These are phyloP conservation scores for Leptarthrus brevirostris DNA, from an alignment of 2,888 invertebrate genomes.

Conservation along the genomic window DNA sequence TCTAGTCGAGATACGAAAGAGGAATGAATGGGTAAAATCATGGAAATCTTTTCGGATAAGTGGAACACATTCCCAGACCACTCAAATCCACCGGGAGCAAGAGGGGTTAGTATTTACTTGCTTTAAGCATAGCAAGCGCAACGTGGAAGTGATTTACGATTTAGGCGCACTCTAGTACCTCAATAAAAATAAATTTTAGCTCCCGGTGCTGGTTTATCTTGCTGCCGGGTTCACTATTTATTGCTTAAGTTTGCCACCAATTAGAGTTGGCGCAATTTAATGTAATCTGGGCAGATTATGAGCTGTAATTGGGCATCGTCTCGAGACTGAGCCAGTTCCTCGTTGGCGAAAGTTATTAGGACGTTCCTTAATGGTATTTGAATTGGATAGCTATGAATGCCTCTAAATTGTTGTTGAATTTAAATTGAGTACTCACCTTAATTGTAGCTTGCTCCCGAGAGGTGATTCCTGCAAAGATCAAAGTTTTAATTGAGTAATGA, in stretches of 20 bases:
- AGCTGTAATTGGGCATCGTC: conserved; percentile 22
- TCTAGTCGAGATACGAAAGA: background rate
- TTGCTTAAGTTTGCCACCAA: conserved; percentile 44
- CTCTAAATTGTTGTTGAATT: background rate
- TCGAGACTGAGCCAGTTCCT: background rate
- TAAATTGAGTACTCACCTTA: conserved; percentile 24
- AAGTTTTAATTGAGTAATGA: conserved; percentile 27
- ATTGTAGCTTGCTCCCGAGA: background rate
- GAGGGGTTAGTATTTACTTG: background rate
- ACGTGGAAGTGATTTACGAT: conserved; percentile 41
- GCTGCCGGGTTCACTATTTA: conserved; percentile 15
- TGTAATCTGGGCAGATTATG: conserved; percentile 40
- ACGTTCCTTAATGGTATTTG: conserved; percentile 18
- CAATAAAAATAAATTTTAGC: conserved; percentile 31
- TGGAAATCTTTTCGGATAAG: background rate
- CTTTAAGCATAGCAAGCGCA: background rate
- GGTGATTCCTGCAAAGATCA: conserved; percentile 11
- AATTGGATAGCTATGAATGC: conserved; percentile 32
- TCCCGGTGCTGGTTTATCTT: conserved; percentile 25
- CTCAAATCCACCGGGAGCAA: background rate
- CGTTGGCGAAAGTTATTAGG: conserved; percentile 14
- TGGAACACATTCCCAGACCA: background rate
- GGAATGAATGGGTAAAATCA: background rate
- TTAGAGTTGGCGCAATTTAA: conserved; percentile 44
- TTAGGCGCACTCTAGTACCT: background rate